Conservation (phyloP, 1,140 invertebrate genomes). For the Myzus persicae region DNA sequence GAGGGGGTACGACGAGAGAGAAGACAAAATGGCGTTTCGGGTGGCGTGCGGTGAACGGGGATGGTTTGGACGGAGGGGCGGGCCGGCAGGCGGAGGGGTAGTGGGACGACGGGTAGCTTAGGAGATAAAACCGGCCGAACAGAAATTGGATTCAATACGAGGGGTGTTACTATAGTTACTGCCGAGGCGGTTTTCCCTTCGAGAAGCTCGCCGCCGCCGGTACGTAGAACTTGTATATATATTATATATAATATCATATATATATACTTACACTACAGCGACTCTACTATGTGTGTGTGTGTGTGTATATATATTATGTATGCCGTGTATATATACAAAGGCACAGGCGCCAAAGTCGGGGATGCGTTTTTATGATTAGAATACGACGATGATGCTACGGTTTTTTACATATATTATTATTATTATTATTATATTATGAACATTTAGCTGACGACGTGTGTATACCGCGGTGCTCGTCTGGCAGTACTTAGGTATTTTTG, state of each 20-base stretch:
- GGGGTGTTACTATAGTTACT: conserved; percentile 58
- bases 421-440: not conserved
- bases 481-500: not conserved
- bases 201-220: conserved; percentile 1
- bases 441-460: not conserved
- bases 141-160: conserved; percentile 57
- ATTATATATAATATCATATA: too few species aligned
- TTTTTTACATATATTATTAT: not conserved
- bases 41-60: not conserved
- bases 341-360: not conserved
- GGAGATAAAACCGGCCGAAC: conserved; percentile 49
- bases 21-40: conserved; percentile 54
- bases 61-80: not conserved
- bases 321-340: not conserved
- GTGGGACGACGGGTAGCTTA: conserved; percentile 44
- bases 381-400: not conserved
- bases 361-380: conserved; percentile 17
- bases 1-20: not conserved
- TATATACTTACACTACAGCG: not conserved
- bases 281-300: not conserved
- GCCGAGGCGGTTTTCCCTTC: conserved; percentile 45
- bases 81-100: not conserved
- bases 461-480: not conserved
- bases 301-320: not conserved
- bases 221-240: not conserved